phyloP scores from a whole-genome alignment of 2,797 vertebrate genomes.

The Kryptolebias ocellatus region DNA sequence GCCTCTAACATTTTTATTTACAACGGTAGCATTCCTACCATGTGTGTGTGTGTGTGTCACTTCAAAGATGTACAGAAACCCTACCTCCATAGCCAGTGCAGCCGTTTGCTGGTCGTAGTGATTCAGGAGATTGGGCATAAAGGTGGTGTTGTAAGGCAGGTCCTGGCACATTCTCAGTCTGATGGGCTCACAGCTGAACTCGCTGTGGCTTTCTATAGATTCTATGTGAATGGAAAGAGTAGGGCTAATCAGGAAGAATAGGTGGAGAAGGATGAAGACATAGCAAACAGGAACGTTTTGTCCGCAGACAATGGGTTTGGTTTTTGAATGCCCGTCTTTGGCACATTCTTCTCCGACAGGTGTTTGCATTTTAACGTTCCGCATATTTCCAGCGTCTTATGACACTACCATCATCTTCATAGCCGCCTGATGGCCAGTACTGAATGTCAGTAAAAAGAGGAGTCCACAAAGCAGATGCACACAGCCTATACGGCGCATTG shows the following conservation, averaged over 20 bases:
- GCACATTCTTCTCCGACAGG: constrained; percentile 30
- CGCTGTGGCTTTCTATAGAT: constrained; percentile 86
- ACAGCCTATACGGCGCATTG: constrained; percentile 4
- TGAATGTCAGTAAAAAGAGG: constrained; percentile 3
- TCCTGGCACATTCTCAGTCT: constrained; percentile 97
- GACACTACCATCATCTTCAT: constrained; percentile 18
- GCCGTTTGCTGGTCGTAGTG: constrained; percentile 98
- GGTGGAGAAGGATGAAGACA: constrained; percentile 32
- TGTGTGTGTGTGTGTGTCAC: too few relatives aligned
- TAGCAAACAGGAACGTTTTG: constrained; percentile 16
- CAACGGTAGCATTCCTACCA: too few relatives aligned
- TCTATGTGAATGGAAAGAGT: constrained; percentile 76
- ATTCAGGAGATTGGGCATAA: constrained; percentile 98
- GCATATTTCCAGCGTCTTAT: constrained; percentile 50
- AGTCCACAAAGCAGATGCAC: constrained; percentile 10
- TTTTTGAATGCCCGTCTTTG: constrained; percentile 35
- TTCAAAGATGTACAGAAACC: neutral
- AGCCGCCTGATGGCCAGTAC: constrained; percentile 2
- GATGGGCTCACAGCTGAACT: constrained; percentile 96
- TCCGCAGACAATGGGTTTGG: constrained; percentile 10
- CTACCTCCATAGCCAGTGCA: constrained; percentile 97
- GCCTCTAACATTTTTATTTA: too few relatives aligned
- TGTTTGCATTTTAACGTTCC: constrained; percentile 40
- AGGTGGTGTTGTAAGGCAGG: constrained; percentile 96
- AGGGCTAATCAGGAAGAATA: constrained; percentile 51